Base-by-base conservation (phyloP, 2,888 invertebrate species). In the Macropis europaea region DNA sequence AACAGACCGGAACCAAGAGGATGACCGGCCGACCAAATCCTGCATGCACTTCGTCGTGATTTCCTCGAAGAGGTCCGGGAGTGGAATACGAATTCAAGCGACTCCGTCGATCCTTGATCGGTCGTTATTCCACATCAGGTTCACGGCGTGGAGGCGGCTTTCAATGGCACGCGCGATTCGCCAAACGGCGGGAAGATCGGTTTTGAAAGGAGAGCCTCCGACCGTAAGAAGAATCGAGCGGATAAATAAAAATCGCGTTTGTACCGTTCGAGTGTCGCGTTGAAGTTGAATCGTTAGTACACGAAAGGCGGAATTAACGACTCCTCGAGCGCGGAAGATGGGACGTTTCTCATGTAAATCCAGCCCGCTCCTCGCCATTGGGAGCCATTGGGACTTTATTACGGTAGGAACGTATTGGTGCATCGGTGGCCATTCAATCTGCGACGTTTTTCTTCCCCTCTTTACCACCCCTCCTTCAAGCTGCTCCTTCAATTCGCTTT, bases 1-100 rank as follows among this genome's bases (percentile, higher is more conserved):
- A 89, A 90, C 89, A 89, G 89, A 87, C 87, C 86, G 87, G 87
- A 90, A 89, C 84, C 76, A 84, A 89, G 85, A 87, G 87, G 87
- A 86, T 84, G 86, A 86, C 81, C 85, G 77, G 66, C 77, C 78
- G 83, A 79, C 82, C 84, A 56, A 69, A 62, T 48, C 40, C 24
- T 30, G 64, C 15, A 34, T 50, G 43, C 40, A 40, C 38, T 19
- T 24, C 15, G 59, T 45, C 34, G 73, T 75, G 82, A 82, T 79
- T 79, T 75, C 52, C 57, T 36, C 53, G 60, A 42, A 34, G 64
- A 62, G 67, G 57, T n/a, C n/a, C 54, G 52, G 40, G 36, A 62
- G 15, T 3, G 30, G 69, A 73, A 71, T 66, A 67, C 52, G 56
- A 68, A 48, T 22, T 38, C 5, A 24, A 28, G 17, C 47, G 13